These are phyloP conservation scores for Crossocerus cetratus DNA, from an alignment of 2,888 invertebrate genomes.

Conservation along the genomic window DNA sequence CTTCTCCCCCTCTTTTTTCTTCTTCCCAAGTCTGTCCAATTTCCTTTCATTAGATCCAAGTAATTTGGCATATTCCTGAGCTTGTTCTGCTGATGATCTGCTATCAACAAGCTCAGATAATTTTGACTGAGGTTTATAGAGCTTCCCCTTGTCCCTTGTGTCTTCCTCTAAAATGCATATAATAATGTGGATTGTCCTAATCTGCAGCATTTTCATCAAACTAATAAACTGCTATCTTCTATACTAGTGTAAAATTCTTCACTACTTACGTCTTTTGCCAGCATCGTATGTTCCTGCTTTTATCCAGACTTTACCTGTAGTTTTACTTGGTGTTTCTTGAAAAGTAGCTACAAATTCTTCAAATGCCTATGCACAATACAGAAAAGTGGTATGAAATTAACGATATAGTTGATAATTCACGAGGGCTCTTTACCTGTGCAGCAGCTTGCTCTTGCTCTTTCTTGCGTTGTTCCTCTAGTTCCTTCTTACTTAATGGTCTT, in stretches of 20 bases:
- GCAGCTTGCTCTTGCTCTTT: slow-evolving; percentile 94
- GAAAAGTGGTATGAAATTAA: not conserved
- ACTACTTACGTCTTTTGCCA: slow-evolving; percentile 89
- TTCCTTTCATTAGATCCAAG: slow-evolving; percentile 82
- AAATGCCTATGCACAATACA: slow-evolving; percentile 82
- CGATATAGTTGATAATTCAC: not conserved
- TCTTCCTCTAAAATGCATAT: slow-evolving; percentile 85
- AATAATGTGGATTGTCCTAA: slow-evolving; percentile 23
- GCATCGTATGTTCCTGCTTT: slow-evolving; percentile 99
- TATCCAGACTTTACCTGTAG: slow-evolving; percentile 94
- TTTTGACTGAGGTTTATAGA: slow-evolving; percentile 94
- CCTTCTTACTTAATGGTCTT: slow-evolving; percentile 87
- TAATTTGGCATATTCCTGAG: slow-evolving; percentile 84
- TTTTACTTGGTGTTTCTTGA: slow-evolving; percentile 89
- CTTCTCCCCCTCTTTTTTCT: slow-evolving; percentile 89
- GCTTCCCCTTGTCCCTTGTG: slow-evolving; percentile 90
- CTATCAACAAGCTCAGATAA: slow-evolving; percentile 81
- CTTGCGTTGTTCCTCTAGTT: slow-evolving; percentile 90
- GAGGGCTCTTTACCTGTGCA: slow-evolving; percentile 85
- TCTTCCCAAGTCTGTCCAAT: slow-evolving; percentile 81
- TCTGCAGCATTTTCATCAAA: not conserved
- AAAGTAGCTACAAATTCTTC: slow-evolving; percentile 99
- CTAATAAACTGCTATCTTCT: not conserved
- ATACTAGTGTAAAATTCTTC: not conserved
- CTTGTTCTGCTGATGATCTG: slow-evolving; percentile 81